These are phyloP conservation scores for Hyppa rectilinea DNA, from an alignment of 2,888 invertebrate genomes.

Conservation along the genomic window DNA sequence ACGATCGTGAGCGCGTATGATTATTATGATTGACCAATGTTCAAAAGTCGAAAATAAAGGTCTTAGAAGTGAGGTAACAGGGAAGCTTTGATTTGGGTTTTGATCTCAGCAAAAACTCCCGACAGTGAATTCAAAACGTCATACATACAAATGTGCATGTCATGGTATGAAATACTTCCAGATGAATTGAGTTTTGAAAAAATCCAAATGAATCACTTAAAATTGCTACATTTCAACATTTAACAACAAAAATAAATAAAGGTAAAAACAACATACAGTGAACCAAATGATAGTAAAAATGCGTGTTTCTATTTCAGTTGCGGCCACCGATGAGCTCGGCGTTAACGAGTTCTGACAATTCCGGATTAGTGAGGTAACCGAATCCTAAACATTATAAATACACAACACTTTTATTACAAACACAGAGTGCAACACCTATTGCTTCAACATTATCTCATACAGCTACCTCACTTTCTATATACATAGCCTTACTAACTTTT, in stretches of 20 bases:
- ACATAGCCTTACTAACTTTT: conserved; percentile 51
- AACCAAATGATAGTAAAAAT: conserved; percentile 11
- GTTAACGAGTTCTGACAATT: conserved; percentile 89
- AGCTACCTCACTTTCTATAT: conserved; percentile 60
- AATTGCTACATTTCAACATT: not conserved
- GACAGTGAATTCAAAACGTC: not conserved
- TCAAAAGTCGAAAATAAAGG: not conserved
- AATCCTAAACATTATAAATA: conserved; percentile 54
- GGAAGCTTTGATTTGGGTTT: not conserved
- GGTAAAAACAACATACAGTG: not conserved
- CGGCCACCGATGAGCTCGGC: conserved; percentile 88
- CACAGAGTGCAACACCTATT: conserved; percentile 60
- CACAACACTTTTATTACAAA: conserved; percentile 47
- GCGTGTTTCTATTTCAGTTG: conserved; percentile 80
- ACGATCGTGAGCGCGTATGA: not conserved
- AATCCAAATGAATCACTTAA: not conserved
- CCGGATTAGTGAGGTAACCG: conserved; percentile 90
- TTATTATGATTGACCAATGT: not conserved
- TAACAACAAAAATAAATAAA: too few relatives aligned
- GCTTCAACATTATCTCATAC: conserved; percentile 59
- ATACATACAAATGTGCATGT: not conserved
- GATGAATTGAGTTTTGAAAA: not conserved
- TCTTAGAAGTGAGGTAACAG: not conserved
- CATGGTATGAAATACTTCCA: not conserved
- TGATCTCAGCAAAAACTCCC: not conserved